Base-by-base conservation (phyloP, 2,113 vertebrate genomes). In the Junco hyemalis region DNA sequence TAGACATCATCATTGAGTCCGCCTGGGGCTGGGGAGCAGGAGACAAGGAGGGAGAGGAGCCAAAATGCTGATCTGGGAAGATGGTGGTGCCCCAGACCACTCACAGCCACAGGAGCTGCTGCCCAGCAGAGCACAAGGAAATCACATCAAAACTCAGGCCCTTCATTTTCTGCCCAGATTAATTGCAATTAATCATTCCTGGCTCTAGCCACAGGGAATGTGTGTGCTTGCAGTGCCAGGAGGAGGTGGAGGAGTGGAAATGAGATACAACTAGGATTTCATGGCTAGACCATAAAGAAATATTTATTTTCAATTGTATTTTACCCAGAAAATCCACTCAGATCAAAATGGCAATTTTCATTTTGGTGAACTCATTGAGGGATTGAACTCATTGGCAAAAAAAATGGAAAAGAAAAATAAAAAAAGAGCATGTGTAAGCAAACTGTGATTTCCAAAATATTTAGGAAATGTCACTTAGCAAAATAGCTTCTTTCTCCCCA, bases 151-250 rank as follows among this genome's bases (percentile, higher is more conserved):
- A 94, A 88, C 19, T 80, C 88, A 63, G 24, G 33, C 35, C 82
- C 72, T 88, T 92, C 50, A 38, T 90, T 92, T 94, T 81, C 82
- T 95, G 76, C 71, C 56, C 82, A 70, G 60, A 93, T 88, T 90
- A 90, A 94, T 77, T 72, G 56, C 68, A 73, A 78, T 86, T 53
- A 94, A 93, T 92, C 59, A 31, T 81, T 90, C 51, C 88, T 54
- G 63, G 74, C 71, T 73, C 47, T 51, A 47, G 71, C 79, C 22
- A 3, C 50, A 57, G 88, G 76, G 82, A 92, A 93, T 44, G 88
- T 73, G 74, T 91, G 71, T 38, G 40, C 74, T 76, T 83, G 68
- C 12, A 6, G 45, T 86, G 71, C 74, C 92, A 95, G 68, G 44
- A 88, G 86, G 61, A 91, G 86, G 48, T 44, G 25, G 63, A 64